phyloP scores from a whole-genome alignment of 2,113 vertebrate genomes.

The Grallaria varia region DNA sequence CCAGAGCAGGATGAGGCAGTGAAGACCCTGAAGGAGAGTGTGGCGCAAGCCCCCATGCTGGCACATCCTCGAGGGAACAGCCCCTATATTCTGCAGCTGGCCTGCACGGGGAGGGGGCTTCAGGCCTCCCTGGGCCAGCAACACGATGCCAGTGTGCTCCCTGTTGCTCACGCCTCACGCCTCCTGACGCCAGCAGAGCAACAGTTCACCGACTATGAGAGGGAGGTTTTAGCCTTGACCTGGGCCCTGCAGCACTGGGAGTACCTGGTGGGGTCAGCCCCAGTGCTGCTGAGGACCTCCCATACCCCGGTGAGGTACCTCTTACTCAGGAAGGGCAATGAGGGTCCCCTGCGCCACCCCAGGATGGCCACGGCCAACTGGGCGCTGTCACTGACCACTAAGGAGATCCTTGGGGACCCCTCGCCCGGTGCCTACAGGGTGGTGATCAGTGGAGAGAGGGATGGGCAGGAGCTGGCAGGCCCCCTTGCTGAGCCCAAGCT shows the following conservation, averaged over 20 bases:
- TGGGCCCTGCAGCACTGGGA: constrained; percentile 64
- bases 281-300: constrained; percentile 27
- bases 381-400: background rate
- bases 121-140: constrained; percentile 24
- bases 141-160: background rate
- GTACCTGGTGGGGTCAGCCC: background rate
- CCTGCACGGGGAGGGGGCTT: background rate
- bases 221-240: constrained; percentile 22
- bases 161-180: background rate
- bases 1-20: constrained; percentile 33
- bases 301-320: background rate
- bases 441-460: background rate
- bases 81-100: constrained; percentile 21
- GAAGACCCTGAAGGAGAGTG: constrained; percentile 17
- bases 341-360: background rate
- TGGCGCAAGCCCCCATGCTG: background rate
- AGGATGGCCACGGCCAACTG: constrained; percentile 60
- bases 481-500: background rate
- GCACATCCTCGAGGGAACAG: background rate
- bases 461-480: fast-evolving
- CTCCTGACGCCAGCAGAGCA: background rate
- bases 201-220: constrained; percentile 8
- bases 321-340: background rate
- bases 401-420: background rate
- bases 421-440: background rate